A percentile compares a stretch with the other conserved stretches of the same genome.
These are phyloP conservation scores for Megatriorchis doriae DNA, from an alignment of 2,113 vertebrate species.

Conservation along the genomic window DNA sequence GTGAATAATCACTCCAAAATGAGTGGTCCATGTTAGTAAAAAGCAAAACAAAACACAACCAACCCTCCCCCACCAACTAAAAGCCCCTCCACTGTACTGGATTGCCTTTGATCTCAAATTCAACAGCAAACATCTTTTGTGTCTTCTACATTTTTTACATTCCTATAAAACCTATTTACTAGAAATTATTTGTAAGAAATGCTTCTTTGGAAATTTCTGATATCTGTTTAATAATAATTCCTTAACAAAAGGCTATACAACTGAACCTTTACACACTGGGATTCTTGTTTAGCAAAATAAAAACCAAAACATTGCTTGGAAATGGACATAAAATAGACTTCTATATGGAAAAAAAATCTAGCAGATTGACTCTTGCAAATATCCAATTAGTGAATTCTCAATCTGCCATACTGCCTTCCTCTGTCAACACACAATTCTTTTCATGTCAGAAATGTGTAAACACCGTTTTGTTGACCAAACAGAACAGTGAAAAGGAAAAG, in stretches of 20 bases:
- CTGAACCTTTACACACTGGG: neutral
- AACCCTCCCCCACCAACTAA: neutral
- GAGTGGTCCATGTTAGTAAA: neutral
- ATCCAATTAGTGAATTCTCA: neutral
- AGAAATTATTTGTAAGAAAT: neutral
- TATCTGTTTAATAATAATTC: neutral
- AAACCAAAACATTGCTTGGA: neutral
- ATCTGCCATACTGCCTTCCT: neutral
- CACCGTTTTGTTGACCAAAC: neutral
- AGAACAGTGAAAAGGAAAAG: neutral
- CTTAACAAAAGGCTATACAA: neutral
- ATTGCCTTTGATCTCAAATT: neutral
- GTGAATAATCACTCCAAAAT: neutral
- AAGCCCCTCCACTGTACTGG: neutral
- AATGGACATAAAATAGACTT: neutral
- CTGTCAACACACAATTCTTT: neutral
- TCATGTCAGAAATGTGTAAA: neutral
- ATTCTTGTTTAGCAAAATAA: neutral
- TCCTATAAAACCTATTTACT: neutral
- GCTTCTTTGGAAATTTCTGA: neutral
- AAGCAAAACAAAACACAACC: neutral
- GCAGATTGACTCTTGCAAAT: neutral
- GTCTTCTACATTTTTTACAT: neutral
- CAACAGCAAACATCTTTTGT: neutral
- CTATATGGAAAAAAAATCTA: neutral